Evolutionary conservation across 2,113 vertebrate genomes (phyloP), one percentile per base, ranked within the genome.

Genomic region (Lucifuga dentata): DNA sequence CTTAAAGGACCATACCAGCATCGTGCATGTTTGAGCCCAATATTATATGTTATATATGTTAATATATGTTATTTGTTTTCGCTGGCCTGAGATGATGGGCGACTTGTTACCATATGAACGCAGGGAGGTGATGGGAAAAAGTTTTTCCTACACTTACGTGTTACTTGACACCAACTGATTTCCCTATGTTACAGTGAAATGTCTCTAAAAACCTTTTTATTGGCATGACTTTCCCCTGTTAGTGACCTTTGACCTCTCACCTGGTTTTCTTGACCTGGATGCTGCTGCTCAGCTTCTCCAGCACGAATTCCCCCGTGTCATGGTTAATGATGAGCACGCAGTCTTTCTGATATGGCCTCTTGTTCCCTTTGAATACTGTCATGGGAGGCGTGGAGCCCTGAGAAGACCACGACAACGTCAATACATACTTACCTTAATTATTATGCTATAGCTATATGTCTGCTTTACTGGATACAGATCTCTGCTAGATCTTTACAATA

Each of bases 221-320:
- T 29, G 7, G 26, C 7, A 29, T 29, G 26, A 29, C 26, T 7
- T 7, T 7, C 26, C 26, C 26, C 26, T 7, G 12, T n/a, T 40
- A 13, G 1, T 40, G 15, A 40, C 38, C 38, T 40, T 11, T 5
- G 3, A 11, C 3, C 2, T 5, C 91, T 91, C 85, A 98, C 98
- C 98, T 96, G 67, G 98, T 99, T 81, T 99, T 99, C 93, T 99
- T 99, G 70, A 99, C 98, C 78, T 99, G 98, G 84, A 99, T 99
- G 92, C 94, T 99, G 93, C 96, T 98, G 86, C 95, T 98, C 56
- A 99, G 95, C 74, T 98, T 99, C 85, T 99, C 97, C 91, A 99
- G 90, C 11, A 98, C 92, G 10, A 95, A 99, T 32, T 98, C 96
- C 1, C 97, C 98, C 0, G 97, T 99, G 91, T 99, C 98, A 12